A percentile compares a stretch with the other conserved stretches of the same genome.
These are phyloP conservation scores for Pentalonia nigronervosa DNA, from an alignment of 1,140 invertebrate genomes.

Conservation along the genomic window DNA sequence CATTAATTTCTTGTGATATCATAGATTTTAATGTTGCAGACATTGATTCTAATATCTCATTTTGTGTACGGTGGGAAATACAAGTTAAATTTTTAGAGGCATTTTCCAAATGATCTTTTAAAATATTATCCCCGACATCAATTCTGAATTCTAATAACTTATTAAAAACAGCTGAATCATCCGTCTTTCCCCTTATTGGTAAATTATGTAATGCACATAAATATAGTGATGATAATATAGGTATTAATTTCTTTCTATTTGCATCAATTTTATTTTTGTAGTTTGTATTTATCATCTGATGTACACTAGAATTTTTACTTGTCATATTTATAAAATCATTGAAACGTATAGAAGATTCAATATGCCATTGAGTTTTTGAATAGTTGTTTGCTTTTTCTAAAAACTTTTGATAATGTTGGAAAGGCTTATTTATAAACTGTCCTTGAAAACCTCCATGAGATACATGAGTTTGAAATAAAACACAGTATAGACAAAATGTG, in stretches of 20 bases:
- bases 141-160: background rate
- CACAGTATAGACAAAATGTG: too few relatives aligned
- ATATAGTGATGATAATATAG: background rate
- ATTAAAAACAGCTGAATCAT: background rate
- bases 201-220: conserved; percentile 25
- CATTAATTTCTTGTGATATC: too few relatives aligned
- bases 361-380: conserved; percentile 16
- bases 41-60: background rate
- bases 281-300: background rate
- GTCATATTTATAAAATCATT: background rate
- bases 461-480: too few relatives aligned
- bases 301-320: background rate
- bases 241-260: conserved; percentile 10
- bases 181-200: background rate
- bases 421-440: too few relatives aligned
- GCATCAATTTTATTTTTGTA: background rate
- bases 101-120: background rate
- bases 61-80: background rate
- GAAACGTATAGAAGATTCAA: conserved; percentile 13
- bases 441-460: too few relatives aligned
- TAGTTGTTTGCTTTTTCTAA: background rate
- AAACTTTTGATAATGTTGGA: too few relatives aligned
- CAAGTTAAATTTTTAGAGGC: background rate
- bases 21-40: too few relatives aligned
- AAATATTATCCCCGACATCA: background rate